phyloP scores from a whole-genome alignment of 2,797 vertebrate species.

The Pangasius djambal region DNA sequence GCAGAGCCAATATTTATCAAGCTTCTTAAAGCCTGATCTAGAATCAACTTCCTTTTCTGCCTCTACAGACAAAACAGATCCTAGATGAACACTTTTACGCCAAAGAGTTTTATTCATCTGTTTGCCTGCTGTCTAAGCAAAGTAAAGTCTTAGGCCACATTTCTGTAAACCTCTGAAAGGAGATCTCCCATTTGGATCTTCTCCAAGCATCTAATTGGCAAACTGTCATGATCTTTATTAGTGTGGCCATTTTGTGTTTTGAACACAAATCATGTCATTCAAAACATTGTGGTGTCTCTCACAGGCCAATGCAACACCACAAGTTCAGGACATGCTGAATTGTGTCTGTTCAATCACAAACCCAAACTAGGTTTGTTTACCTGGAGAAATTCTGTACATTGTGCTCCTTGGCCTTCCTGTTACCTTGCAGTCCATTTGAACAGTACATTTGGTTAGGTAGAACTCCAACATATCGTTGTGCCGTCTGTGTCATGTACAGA shows the following conservation, averaged over 20 bases:
- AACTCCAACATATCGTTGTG: background rate
- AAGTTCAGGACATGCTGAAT: constrained; percentile 38
- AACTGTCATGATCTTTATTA: constrained; percentile 26
- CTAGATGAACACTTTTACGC: background rate
- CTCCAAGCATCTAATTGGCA: constrained; percentile 33
- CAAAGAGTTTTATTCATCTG: background rate
- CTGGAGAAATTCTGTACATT: constrained; percentile 47
- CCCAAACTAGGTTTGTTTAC: constrained; percentile 13
- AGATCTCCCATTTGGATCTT: constrained; percentile 35
- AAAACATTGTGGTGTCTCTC: background rate
- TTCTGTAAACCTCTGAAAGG: constrained; percentile 39
- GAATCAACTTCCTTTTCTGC: background rate
- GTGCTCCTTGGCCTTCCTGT: constrained; percentile 44
- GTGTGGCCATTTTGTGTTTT: constrained; percentile 34
- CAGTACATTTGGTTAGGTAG: background rate
- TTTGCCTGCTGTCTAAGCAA: background rate
- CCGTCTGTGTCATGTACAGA: constrained; percentile 20
- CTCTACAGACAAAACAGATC: background rate
- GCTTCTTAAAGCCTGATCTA: constrained; percentile 3
- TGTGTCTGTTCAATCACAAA: constrained; percentile 31
- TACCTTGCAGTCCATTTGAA: constrained; percentile 8
- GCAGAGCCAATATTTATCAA: constrained; percentile 32
- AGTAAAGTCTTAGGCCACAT: background rate
- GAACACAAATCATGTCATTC: constrained; percentile 31
- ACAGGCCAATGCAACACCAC: background rate